Conservation (phyloP, 2,113 vertebrate species). For the Cephalophus harveyi region DNA sequence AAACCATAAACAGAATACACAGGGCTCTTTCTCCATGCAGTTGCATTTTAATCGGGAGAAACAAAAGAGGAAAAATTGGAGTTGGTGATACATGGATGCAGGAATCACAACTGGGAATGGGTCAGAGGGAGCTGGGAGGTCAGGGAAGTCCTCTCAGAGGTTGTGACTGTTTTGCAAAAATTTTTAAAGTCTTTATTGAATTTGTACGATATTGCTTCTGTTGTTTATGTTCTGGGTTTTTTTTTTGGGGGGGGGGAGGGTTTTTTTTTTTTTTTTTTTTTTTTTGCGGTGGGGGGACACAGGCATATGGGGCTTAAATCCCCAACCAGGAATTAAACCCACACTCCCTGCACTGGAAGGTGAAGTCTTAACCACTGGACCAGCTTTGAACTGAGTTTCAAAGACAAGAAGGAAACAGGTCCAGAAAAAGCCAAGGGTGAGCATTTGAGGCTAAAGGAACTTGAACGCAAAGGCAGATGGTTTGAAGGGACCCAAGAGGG, state of each 20-base stretch:
- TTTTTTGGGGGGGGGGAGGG: not conserved
- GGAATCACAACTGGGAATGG: not conserved
- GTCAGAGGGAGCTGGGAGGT: not conserved
- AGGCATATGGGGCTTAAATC: not conserved
- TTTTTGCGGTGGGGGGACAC: not conserved
- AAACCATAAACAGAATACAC: not conserved
- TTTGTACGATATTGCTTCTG: not conserved
- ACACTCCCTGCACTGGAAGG: not conserved
- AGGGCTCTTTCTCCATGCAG: not conserved
- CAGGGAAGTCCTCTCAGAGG: not conserved
- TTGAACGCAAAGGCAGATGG: rapidly evolving
- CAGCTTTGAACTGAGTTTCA: not conserved
- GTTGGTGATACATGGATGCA: not conserved
- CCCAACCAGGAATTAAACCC: not conserved
- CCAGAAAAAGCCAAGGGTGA: not conserved
- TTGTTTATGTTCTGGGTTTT: not conserved
- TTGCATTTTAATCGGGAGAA: not conserved
- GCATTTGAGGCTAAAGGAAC: not conserved
- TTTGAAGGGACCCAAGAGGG: not conserved
- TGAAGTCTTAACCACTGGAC: not conserved
- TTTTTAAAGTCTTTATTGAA: not conserved
- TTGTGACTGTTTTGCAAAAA: not conserved
- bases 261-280: not conserved
- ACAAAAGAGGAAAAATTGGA: not conserved
- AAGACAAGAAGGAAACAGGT: not conserved